phyloP scores from a whole-genome alignment of 2,888 invertebrate genomes.

The Phyllotreta cruciferae region DNA sequence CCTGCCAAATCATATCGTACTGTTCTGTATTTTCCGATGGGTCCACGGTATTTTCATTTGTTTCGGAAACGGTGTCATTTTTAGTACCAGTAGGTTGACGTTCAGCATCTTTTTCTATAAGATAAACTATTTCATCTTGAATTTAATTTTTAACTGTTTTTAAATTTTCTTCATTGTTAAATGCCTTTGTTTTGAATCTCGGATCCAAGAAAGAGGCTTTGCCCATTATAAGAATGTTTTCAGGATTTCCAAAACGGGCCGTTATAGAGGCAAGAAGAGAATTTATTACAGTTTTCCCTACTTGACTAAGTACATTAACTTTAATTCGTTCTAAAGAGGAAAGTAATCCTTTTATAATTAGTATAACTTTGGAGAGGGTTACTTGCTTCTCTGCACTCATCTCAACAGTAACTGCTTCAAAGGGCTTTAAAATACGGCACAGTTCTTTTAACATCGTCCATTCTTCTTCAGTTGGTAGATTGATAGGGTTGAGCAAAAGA shows the following conservation, averaged over 20 bases:
- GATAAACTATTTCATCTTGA: constrained; percentile 17
- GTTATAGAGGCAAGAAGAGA: constrained; percentile 21
- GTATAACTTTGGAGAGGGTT: constrained; percentile 40
- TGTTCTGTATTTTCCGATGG: constrained; percentile 14
- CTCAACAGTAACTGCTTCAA: constrained; percentile 39
- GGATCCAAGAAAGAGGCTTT: constrained; percentile 35
- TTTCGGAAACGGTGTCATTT: constrained; percentile 6
- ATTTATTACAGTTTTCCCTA: constrained; percentile 24
- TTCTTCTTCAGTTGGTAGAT: constrained; percentile 36
- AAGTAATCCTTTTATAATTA: constrained; percentile 23
- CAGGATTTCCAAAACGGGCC: constrained; percentile 24
- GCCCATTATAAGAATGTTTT: constrained; percentile 28
- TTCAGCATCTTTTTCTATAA: constrained; percentile 12
- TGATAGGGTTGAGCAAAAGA: constrained; percentile 40
- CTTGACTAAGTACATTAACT: constrained; percentile 10
- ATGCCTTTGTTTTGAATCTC: constrained; percentile 33
- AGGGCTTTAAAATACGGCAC: constrained; percentile 36
- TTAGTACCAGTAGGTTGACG: constrained; percentile 2
- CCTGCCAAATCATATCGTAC: constrained; percentile 16
- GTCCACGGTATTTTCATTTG: too few species aligned
- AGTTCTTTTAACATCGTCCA: constrained; percentile 37
- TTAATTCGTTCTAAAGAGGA: constrained; percentile 20
- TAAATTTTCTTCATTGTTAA: constrained; percentile 23
- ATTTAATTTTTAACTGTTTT: constrained; percentile 24
- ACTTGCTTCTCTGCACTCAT: constrained; percentile 41